Evolutionary conservation across 2,113 vertebrate genomes (phyloP).

Genomic region (Todiramphus saurophagus): DNA sequence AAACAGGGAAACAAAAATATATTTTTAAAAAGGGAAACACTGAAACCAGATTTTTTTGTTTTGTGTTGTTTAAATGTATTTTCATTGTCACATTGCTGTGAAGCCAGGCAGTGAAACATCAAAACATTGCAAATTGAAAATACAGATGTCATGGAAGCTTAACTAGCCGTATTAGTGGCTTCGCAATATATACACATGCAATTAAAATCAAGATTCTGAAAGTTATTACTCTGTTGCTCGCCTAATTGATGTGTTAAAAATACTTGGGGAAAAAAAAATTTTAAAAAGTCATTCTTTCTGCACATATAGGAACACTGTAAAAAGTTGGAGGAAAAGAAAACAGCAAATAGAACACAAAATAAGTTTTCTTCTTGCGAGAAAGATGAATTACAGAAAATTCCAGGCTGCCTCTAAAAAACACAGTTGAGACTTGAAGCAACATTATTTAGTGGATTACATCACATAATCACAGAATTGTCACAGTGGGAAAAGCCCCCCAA

Average conservation of each 20-base stretch:
- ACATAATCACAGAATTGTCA: too few relatives aligned
- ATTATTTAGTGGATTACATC: background rate
- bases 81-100: background rate
- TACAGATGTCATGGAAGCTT: background rate
- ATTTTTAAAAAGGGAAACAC: background rate
- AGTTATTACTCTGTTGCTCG: background rate
- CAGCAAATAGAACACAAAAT: background rate
- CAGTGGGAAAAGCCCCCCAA: too few relatives aligned
- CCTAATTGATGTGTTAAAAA: background rate
- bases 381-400: background rate
- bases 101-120: background rate
- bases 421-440: background rate
- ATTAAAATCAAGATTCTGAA: background rate
- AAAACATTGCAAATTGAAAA: conserved; percentile 6
- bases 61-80: background rate
- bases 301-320: background rate
- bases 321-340: background rate
- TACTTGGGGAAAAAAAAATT: background rate
- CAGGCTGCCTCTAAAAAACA: background rate
- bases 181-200: background rate
- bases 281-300: background rate
- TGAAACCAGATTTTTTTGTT: background rate
- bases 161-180: background rate
- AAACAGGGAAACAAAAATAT: background rate
- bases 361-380: background rate